Evolutionary conservation across 2,888 invertebrate genomes (phyloP).

Genomic region (Lasioglossum figueresi): DNA sequence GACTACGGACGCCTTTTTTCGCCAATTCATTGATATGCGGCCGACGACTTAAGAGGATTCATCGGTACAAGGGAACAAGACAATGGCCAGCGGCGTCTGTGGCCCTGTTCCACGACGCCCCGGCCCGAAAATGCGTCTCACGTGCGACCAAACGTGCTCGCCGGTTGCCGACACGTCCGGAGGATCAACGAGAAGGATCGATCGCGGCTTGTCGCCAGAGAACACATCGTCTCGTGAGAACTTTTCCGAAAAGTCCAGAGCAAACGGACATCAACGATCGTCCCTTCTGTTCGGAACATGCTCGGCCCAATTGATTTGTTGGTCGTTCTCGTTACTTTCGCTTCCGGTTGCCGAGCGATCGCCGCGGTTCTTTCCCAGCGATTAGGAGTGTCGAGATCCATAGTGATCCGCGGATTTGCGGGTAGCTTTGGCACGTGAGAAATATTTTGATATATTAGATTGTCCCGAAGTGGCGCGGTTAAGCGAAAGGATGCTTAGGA

Average conservation of each 20-base stretch:
- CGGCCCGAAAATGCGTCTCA: constrained; percentile 71
- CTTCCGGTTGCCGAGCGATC: neutral
- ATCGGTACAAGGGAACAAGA: constrained; percentile 64
- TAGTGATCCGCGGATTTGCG: neutral
- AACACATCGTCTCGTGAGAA: constrained; percentile 33
- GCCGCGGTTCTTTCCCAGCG: neutral
- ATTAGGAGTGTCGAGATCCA: neutral
- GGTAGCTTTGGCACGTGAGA: neutral
- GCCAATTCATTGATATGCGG: constrained; percentile 63
- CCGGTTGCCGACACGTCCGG: constrained; percentile 36
- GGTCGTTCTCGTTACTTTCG: neutral
- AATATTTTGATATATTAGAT: neutral
- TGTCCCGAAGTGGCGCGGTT: too few relatives aligned
- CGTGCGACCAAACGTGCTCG: constrained; percentile 64
- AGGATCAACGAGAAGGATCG: constrained; percentile 47
- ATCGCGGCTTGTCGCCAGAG: constrained; percentile 42
- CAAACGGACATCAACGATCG: constrained; percentile 1
- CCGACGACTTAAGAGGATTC: constrained; percentile 48
- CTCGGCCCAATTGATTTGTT: neutral
- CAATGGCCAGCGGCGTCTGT: constrained; percentile 61
- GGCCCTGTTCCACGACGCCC: constrained; percentile 62
- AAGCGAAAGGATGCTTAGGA: too few relatives aligned
- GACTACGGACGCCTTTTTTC: constrained; percentile 21
- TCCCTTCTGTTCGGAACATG: neutral
- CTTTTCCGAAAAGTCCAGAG: constrained; percentile 32